Evolutionary conservation across 2,888 invertebrate genomes (phyloP).

Genomic region (Acanthopleura granulata): DNA sequence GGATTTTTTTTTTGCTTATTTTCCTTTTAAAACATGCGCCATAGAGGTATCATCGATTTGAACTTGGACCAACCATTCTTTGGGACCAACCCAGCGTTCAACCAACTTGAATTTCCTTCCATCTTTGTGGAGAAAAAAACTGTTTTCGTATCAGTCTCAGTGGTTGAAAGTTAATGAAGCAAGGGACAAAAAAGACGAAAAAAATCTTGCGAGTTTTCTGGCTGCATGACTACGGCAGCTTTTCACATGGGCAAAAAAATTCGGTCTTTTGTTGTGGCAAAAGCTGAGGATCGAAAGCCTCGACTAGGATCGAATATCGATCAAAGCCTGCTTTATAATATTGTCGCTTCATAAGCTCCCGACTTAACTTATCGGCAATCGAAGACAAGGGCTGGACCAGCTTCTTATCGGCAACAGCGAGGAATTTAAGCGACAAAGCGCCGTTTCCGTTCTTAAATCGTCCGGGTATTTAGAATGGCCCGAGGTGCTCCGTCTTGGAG

Average conservation of each 20-base stretch:
- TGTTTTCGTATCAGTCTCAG: too few species aligned
- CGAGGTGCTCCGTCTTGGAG: neutral
- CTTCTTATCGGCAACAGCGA: neutral
- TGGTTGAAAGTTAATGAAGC: too few species aligned
- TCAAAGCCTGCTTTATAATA: constrained; percentile 13
- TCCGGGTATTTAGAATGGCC: neutral
- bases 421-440: constrained; percentile 16
- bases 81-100: too few species aligned
- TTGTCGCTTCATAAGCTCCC: neutral
- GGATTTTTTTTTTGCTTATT: too few species aligned
- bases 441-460: constrained; percentile 9
- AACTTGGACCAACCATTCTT: too few species aligned
- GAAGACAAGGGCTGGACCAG: neutral
- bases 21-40: too few species aligned
- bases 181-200: neutral
- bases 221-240: constrained; percentile 1
- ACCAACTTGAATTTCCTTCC: too few species aligned
- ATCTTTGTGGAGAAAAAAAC: too few species aligned
- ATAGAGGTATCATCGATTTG: too few species aligned
- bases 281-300: neutral
- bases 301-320: neutral
- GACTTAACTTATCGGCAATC: constrained; percentile 19
- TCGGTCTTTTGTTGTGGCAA: neutral
- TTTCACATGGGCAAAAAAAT: neutral
- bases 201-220: neutral